Conservation (phyloP, 2,113 vertebrate species). For the Neolamprologus modestus region DNA sequence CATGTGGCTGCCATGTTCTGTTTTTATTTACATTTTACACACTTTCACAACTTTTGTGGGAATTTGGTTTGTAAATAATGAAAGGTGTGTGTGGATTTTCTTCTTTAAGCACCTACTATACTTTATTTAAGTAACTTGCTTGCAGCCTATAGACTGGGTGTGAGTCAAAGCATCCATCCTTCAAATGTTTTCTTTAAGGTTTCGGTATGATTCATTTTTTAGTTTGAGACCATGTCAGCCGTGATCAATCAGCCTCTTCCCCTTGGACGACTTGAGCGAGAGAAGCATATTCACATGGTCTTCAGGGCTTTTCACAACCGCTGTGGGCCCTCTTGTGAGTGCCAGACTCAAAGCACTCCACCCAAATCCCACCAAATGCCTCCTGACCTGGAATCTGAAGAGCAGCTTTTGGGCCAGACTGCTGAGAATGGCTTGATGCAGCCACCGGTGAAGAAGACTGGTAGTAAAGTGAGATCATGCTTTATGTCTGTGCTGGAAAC, state of each 20-base stretch:
- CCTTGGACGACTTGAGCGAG: constrained; percentile 65
- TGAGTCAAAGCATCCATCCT: neutral
- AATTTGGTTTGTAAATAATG: neutral
- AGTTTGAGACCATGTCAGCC: constrained; percentile 53
- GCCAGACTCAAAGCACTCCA: neutral
- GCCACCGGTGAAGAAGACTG: neutral
- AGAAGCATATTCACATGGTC: constrained; percentile 72
- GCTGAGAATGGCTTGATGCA: neutral
- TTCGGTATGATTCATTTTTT: neutral
- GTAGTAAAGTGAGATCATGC: neutral
- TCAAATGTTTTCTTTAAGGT: neutral
- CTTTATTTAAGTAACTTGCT: neutral
- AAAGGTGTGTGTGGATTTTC: neutral
- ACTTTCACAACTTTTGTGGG: neutral
- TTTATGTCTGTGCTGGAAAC: constrained; percentile 55
- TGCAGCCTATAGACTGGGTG: neutral
- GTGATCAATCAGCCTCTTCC: constrained; percentile 70
- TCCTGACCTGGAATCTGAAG: neutral
- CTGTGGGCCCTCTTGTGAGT: constrained; percentile 9
- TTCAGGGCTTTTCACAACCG: constrained; percentile 47
- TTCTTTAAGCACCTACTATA: neutral
- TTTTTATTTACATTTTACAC: neutral
- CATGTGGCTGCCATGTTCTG: neutral
- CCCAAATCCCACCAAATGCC: neutral
- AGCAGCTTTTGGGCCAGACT: neutral